Base-by-base conservation (phyloP, 1,140 invertebrate species). In the Dendroctonus valens region DNA sequence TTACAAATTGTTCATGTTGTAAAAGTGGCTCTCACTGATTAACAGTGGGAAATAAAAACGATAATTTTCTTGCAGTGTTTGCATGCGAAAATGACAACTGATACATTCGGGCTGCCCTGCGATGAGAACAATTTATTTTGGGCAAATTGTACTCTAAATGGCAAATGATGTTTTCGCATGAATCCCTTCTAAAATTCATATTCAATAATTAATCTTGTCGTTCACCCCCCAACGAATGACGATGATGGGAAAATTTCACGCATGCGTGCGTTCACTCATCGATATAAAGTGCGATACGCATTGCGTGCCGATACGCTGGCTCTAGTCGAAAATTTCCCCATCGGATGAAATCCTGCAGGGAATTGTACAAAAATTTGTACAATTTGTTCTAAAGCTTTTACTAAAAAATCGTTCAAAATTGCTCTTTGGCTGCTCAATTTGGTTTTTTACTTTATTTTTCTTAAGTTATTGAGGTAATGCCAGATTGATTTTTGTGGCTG, bases 201-300 rank as follows among this genome's bases (percentile, higher is more conserved):
- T 59, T 59, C 14, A 37, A 54, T 55, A 65, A 57, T 65, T 65
- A 57, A 55, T 57, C 44, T 57, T 39, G 48, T n/a, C n/a, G n/a
- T 55, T 55, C 51, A 63, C 52, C 50, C 51, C 7, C 37, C 48
- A 9, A 42, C 11, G 41, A 15, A 26, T 26, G 26, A 9, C 60
- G 60, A 63, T 63, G 64, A 59, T 52, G 44, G 54, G 64, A 59
- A 65, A 65, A 65, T 65, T 65, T 61, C 59, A 67, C 70, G 70
- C 70, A 65, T 70, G 70, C 70, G 69, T 70, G 61, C 58, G 62
- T 51, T 59, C 61, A 41, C 68, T 63, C 70, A 69, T 72, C 70
- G 70, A 70, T 70, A 70, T 49, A 40, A 67, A 37, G 59, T 69
- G 70, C 66, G 70, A 70, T 70, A 72, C 70, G 70, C 70, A 72